Conservation (phyloP, 2,888 invertebrate genomes). For the Drosophila paucipuncta region DNA sequence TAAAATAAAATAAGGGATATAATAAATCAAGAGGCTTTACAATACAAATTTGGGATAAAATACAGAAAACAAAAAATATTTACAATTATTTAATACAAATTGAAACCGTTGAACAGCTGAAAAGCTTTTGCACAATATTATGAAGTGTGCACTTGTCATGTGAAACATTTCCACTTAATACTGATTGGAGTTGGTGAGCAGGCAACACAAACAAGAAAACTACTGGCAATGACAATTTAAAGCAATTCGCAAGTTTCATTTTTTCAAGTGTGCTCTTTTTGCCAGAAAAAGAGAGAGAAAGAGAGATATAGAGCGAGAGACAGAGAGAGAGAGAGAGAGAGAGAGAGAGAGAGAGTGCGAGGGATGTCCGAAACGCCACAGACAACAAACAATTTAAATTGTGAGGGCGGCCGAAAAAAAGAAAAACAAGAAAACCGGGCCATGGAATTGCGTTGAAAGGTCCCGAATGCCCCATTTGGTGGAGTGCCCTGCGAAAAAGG, state of each 20-base stretch:
- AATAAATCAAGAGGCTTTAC: background rate
- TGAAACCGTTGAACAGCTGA: background rate
- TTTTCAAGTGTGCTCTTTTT: constrained; percentile 19
- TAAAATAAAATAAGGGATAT: background rate
- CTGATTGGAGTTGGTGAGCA: constrained; percentile 11
- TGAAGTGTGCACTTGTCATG: background rate
- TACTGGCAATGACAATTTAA: constrained; percentile 50
- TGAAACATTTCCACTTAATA: constrained; percentile 6
- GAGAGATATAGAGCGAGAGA: too few species aligned
- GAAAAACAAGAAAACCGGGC: constrained; percentile 19
- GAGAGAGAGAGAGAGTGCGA: constrained; percentile 6
- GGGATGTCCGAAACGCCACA: constrained; percentile 56
- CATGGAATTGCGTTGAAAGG: constrained; percentile 75
- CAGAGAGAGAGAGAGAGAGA: constrained; percentile 12
- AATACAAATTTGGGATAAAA: background rate
- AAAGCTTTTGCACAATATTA: constrained; percentile 11
- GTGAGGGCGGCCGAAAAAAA: constrained; percentile 53
- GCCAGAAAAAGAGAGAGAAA: background rate
- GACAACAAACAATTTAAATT: constrained; percentile 77
- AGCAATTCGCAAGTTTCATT: constrained; percentile 41
- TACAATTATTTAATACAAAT: background rate
- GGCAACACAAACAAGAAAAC: constrained; percentile 34
- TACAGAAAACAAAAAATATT: background rate
- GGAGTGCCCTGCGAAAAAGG: constrained; percentile 62
- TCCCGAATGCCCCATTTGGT: constrained; percentile 76